Evolutionary conservation across 2,888 invertebrate genomes (phyloP).

Genomic region (Serrognathus titanus): DNA sequence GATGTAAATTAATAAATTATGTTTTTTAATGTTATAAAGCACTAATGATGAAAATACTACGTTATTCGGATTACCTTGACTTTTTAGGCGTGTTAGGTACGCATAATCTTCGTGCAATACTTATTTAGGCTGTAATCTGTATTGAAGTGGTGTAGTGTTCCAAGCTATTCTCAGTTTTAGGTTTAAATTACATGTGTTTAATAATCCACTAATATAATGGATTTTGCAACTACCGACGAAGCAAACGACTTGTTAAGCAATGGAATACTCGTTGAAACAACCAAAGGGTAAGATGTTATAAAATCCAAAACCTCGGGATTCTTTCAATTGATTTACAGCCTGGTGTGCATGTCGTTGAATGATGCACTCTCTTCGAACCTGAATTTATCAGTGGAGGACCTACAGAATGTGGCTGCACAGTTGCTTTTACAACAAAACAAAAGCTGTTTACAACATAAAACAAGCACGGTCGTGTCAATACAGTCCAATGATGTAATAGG

Average conservation of each 20-base stretch:
- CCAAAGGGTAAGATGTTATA: constrained; percentile 43
- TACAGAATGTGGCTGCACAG: constrained; percentile 48
- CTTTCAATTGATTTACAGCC: constrained; percentile 35
- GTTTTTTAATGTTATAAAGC: too few relatives aligned
- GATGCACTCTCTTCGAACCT: constrained; percentile 49
- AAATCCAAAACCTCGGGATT: constrained; percentile 5
- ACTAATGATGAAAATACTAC: too few relatives aligned
- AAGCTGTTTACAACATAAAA: constrained; percentile 4
- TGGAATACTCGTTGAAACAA: constrained; percentile 50
- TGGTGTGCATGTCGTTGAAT: constrained; percentile 50
- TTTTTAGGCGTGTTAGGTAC: too few relatives aligned
- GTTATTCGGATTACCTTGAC: too few relatives aligned
- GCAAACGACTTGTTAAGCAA: constrained; percentile 48
- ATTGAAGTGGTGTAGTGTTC: too few relatives aligned
- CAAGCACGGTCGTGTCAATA: constrained; percentile 19
- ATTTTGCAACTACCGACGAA: constrained; percentile 31
- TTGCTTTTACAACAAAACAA: constrained; percentile 45
- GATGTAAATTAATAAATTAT: too few relatives aligned
- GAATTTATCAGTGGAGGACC: constrained; percentile 49
- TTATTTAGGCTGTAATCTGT: too few relatives aligned
- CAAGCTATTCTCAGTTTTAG: neutral
- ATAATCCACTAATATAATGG: constrained; percentile 12
- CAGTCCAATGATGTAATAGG: constrained; percentile 27
- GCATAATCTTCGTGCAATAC: too few relatives aligned
- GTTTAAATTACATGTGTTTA: constrained; percentile 6